These are phyloP conservation scores for Eucidaris tribuloides DNA, from an alignment of 35 echinoderm and acorn worm genomes.

Conservation along the genomic window DNA sequence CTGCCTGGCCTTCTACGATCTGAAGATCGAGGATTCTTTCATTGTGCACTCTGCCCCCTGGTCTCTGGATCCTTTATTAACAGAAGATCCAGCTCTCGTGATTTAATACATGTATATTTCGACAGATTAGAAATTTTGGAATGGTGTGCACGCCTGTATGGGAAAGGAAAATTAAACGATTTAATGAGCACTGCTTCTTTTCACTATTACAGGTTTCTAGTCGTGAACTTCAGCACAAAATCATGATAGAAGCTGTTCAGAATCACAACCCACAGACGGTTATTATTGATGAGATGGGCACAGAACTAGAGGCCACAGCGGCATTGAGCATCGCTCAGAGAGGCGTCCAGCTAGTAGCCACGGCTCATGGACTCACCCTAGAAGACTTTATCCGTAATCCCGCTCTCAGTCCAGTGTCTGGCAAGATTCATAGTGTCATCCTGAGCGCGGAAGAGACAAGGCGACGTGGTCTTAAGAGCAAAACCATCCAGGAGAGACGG, in stretches of 20 bases:
- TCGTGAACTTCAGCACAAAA: slow-evolving; percentile 35
- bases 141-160: too few species aligned
- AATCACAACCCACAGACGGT: slow-evolving; percentile 70
- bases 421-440: neutral
- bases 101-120: too few species aligned
- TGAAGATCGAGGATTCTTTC: too few species aligned
- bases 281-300: slow-evolving; percentile 67
- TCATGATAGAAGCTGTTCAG: slow-evolving; percentile 51
- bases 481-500: neutral
- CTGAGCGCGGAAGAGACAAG: neutral
- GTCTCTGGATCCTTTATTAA: too few species aligned
- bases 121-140: too few species aligned
- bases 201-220: slow-evolving; percentile 37
- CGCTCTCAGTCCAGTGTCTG: slow-evolving; percentile 13
- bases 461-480: neutral
- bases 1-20: too few species aligned
- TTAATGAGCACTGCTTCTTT: too few species aligned
- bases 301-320: slow-evolving; percentile 12
- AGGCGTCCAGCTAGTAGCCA: slow-evolving; percentile 57
- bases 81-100: too few species aligned
- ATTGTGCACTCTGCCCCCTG: too few species aligned
- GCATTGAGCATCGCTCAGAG: neutral
- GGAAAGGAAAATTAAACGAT: too few species aligned
- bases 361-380: slow-evolving; percentile 3
- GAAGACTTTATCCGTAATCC: slow-evolving; percentile 21